These are phyloP conservation scores for Heliconius eleuchia DNA, from an alignment of 1,140 invertebrate genomes.

Conservation along the genomic window DNA sequence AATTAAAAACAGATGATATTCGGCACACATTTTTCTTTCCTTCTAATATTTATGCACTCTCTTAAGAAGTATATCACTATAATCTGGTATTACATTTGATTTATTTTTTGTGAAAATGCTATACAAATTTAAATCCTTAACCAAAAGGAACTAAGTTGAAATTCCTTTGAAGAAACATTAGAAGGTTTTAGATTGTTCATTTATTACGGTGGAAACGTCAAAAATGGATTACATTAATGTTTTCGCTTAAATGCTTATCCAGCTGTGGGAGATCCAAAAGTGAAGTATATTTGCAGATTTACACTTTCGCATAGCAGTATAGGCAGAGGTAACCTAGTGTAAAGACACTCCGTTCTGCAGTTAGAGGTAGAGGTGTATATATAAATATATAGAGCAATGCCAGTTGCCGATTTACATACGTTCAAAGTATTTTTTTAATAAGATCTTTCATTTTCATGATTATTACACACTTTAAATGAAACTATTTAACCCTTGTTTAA, in stretches of 20 bases:
- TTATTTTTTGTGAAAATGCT: neutral
- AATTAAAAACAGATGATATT: neutral
- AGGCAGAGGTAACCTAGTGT: neutral
- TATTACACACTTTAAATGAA: neutral
- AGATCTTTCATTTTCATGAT: too few relatives aligned
- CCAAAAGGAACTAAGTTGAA: neutral
- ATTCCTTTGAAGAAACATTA: neutral
- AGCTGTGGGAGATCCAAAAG: neutral
- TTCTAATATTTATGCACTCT: neutral
- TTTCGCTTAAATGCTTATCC: neutral
- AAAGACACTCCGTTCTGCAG: neutral
- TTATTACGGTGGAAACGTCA: slow-evolving; percentile 10
- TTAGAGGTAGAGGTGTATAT: too few relatives aligned
- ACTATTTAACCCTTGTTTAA: too few relatives aligned
- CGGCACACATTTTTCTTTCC: neutral
- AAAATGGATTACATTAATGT: slow-evolving; percentile 12
- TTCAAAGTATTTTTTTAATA: too few relatives aligned
- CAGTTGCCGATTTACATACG: too few relatives aligned
- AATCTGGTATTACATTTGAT: neutral
- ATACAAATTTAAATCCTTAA: neutral
- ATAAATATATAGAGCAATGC: too few relatives aligned
- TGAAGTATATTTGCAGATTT: neutral
- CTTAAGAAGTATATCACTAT: neutral
- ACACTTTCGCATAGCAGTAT: too few relatives aligned
- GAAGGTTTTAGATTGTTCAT: neutral